Base-by-base conservation (phyloP, 2,797 vertebrate species). In the Delichon dasypus region DNA sequence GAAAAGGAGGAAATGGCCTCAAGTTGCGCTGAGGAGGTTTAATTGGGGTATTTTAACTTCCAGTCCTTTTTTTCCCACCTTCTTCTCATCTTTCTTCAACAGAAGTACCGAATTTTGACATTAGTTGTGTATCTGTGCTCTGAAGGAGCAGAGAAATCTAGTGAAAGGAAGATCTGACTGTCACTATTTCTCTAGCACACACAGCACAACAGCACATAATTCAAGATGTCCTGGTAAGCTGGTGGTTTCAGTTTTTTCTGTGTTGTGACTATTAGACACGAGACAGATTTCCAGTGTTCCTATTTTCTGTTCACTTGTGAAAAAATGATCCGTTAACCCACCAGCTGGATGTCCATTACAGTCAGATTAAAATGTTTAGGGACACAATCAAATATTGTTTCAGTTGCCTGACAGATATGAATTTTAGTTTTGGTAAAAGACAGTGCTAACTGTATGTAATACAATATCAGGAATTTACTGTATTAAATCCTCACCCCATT, bases 391-490 rank as follows among this genome's bases (percentile, higher is more conserved):
- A 74, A 44, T 38, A 71, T 3, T 36, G 1, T 27, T 65, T 47
- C 42, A 26, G 5, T 61, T 25, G 58, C 48, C 32, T 5, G 7
- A 54, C 0, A 40, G 15, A 47, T 8, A 36, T 0, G 11, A 62
- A 53, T 36, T 71, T 79, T 13, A 70, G 29, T 30, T 72, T 70
- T 70, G 25, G 21, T 77, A 53, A 36, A 40, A 67, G 45, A 80
- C 10, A 36, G 21, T 29, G 25, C 26, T 40, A 76, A 87, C 23
- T 10, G 9, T 11, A 82, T 0, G 1, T 32, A 57, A 67, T 25
- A 64, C 0, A 2, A 3, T 32, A 60, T 40, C 26, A 29, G 11
- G 27, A 75, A 70, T 44, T 60, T 26, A 53, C 30, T 32, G 8
- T 32, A 73, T 50, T 88, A 77, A 88, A 89, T 67, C 23, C 25